Percentiles rank a stretch among this genome's conserved stretches.
Conservation (phyloP, 2,113 vertebrate genomes). For the Xerus inauris region DNA sequence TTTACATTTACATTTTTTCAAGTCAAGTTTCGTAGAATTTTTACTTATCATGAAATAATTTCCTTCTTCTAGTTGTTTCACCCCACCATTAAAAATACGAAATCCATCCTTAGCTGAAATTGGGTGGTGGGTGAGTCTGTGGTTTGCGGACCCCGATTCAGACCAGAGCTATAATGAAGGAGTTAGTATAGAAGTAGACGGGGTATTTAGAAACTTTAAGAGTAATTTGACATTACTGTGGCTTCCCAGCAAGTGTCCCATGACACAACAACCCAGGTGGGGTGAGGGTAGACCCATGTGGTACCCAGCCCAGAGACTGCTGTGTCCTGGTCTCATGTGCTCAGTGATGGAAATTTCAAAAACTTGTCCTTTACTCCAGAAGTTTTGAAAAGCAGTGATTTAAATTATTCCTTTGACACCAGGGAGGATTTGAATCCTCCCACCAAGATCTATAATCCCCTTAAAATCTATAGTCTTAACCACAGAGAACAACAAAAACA, state of each 20-base stretch:
- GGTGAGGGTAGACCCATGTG: accelerated
- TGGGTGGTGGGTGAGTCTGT: accelerated
- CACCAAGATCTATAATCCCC: not conserved
- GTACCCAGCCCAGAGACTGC: accelerated
- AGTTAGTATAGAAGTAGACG: not conserved
- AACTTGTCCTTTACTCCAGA: not conserved
- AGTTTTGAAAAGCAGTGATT: not conserved
- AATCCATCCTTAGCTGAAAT: not conserved
- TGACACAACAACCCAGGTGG: not conserved
- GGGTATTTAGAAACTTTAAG: not conserved
- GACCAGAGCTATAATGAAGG: not conserved
- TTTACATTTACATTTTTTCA: not conserved
- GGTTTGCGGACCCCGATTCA: not conserved
- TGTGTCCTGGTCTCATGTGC: not conserved
- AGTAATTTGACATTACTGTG: not conserved
- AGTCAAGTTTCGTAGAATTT: not conserved
- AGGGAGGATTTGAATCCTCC: not conserved
- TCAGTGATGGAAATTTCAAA: not conserved
- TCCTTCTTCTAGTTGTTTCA: not conserved
- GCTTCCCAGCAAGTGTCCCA: not conserved
- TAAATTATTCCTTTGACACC: not conserved
- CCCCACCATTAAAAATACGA: not conserved
- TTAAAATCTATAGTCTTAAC: not conserved
- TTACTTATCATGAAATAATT: not conserved
- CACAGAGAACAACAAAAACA: constrained; percentile 14